Evolutionary conservation across 2,888 invertebrate species (phyloP).

Genomic region (Thyatira batis): DNA sequence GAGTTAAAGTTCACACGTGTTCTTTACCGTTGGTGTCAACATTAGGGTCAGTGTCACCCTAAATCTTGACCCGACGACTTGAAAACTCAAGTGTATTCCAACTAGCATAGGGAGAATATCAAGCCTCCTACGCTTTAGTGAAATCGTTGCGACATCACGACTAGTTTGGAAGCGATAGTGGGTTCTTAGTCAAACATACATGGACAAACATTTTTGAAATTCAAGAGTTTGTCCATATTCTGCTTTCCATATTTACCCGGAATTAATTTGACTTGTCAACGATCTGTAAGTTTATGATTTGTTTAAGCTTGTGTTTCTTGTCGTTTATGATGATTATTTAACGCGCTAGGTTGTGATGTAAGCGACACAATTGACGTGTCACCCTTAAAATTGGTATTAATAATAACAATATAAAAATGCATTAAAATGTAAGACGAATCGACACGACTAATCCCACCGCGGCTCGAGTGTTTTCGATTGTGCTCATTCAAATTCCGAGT

Average conservation of each 20-base stretch:
- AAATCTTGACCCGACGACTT: slow-evolving; percentile 8
- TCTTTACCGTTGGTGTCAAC: slow-evolving; percentile 55
- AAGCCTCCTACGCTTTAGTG: slow-evolving; percentile 41
- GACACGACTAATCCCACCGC: slow-evolving; percentile 69
- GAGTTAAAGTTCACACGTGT: slow-evolving; percentile 78
- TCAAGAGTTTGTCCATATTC: slow-evolving; percentile 56
- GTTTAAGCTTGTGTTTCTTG: slow-evolving; percentile 26
- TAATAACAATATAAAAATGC: slow-evolving; percentile 44
- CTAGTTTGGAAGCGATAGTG: slow-evolving; percentile 21
- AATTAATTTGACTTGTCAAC: slow-evolving; percentile 45
- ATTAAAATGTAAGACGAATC: slow-evolving; percentile 65
- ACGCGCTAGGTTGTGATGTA: not conserved
- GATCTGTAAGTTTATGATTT: slow-evolving; percentile 39
- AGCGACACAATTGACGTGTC: slow-evolving; percentile 21
- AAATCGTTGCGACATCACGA: slow-evolving; percentile 37
- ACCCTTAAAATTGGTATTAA: slow-evolving; percentile 13
- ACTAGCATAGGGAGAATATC: slow-evolving; percentile 4
- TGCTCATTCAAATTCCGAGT: slow-evolving; percentile 49
- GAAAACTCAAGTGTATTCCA: slow-evolving; percentile 10
- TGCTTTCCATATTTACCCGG: slow-evolving; percentile 46
- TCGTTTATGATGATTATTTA: not conserved
- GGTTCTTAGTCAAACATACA: slow-evolving; percentile 48
- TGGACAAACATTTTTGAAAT: slow-evolving; percentile 61
- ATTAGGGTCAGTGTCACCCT: slow-evolving; percentile 40
- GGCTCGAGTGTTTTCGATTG: slow-evolving; percentile 58